A percentile compares a stretch with the other conserved stretches of the same genome.
phyloP scores from a whole-genome alignment of 2,113 vertebrate genomes.

The Carassius carassius region DNA sequence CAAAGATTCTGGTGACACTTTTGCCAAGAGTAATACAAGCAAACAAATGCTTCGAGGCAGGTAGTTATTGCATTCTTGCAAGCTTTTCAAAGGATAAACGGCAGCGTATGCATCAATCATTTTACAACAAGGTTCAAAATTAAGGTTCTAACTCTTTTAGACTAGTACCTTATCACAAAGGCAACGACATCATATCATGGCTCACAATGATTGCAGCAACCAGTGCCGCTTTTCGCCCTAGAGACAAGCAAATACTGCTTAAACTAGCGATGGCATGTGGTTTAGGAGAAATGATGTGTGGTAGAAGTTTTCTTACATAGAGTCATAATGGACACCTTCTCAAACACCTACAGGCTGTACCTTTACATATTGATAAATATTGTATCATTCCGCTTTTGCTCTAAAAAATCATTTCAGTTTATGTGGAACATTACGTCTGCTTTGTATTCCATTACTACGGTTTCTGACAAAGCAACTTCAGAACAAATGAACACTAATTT shows the following conservation, averaged over 20 bases:
- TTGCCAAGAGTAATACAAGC: conserved; percentile 56
- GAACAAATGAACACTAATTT: conserved; percentile 58
- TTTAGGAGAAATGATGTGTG: conserved; percentile 23
- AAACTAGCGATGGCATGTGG: conserved; percentile 21
- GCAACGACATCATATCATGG: conserved; percentile 63
- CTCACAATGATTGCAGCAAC: conserved; percentile 61
- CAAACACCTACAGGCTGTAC: conserved; percentile 55
- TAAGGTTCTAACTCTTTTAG: conserved; percentile 65
- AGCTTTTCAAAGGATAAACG: conserved; percentile 3
- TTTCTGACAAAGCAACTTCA: conserved; percentile 57
- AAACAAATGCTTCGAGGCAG: conserved; percentile 67
- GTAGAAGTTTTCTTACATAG: conserved; percentile 23
- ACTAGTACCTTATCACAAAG: conserved; percentile 74
- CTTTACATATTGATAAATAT: conserved; percentile 14
- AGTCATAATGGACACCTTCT: conserved; percentile 21
- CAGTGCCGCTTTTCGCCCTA: conserved; percentile 10
- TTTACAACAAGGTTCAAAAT: conserved; percentile 36
- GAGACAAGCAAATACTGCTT: background rate
- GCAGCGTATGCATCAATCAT: conserved; percentile 1
- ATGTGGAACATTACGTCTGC: conserved; percentile 39
- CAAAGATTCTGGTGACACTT: conserved; percentile 37
- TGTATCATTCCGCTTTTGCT: conserved; percentile 33
- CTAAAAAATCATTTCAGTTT: conserved; percentile 48
- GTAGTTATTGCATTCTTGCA: conserved; percentile 6
- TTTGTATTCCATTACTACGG: conserved; percentile 46